These are phyloP conservation scores for Ispidina picta DNA, from an alignment of 2,797 vertebrate species.

Conservation along the genomic window DNA sequence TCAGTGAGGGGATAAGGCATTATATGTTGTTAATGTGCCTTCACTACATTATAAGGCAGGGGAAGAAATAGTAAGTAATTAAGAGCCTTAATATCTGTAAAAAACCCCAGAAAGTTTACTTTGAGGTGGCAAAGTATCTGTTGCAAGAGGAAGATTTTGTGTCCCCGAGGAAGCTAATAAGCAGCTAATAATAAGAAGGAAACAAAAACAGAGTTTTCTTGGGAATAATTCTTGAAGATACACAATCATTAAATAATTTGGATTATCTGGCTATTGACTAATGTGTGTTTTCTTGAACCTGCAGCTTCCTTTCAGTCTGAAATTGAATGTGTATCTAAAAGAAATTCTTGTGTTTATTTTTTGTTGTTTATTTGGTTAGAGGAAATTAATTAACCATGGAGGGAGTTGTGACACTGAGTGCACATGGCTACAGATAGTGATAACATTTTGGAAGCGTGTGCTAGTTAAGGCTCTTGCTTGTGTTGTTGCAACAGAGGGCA, in stretches of 20 bases:
- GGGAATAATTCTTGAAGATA: neutral
- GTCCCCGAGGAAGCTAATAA: neutral
- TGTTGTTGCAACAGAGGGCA: neutral
- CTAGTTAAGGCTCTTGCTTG: neutral
- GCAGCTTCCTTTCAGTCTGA: neutral
- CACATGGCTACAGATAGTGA: neutral
- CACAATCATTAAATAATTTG: neutral
- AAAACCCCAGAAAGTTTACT: neutral
- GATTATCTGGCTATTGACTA: neutral
- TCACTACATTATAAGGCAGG: neutral
- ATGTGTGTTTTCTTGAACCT: neutral
- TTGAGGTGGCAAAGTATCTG: neutral
- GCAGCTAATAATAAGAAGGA: no score
- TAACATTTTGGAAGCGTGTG: neutral
- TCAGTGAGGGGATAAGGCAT: neutral
- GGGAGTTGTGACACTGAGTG: neutral
- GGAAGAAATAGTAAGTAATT: neutral
- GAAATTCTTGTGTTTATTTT: neutral
- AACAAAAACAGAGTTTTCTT: accelerated
- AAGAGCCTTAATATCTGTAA: neutral
- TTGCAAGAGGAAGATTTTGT: neutral
- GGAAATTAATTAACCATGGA: neutral
- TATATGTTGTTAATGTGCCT: accelerated
- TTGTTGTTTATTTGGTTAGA: neutral
- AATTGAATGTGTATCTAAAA: neutral